Percentiles rank a stretch among this genome's conserved stretches.
These are phyloP conservation scores for Hemaris fuciformis DNA, from an alignment of 2,888 invertebrate species.

Conservation along the genomic window DNA sequence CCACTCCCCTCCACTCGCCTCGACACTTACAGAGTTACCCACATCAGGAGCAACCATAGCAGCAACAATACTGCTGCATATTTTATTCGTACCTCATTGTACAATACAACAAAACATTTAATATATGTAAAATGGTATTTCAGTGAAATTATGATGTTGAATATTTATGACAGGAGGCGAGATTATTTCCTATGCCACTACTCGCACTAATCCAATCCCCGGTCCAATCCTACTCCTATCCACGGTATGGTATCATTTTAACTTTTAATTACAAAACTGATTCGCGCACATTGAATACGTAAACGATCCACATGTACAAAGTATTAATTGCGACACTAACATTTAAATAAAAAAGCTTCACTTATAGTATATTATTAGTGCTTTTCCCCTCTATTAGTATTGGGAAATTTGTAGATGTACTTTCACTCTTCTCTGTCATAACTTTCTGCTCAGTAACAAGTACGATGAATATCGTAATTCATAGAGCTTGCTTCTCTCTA, in stretches of 20 bases:
- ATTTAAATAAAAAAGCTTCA: constrained; percentile 27
- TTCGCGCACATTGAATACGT: constrained; percentile 22
- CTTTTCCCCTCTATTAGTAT: background rate
- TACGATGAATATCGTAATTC: background rate
- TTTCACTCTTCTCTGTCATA: background rate
- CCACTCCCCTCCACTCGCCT: constrained; percentile 19
- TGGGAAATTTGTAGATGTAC: background rate
- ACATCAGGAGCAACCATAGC: no score
- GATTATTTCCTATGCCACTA: constrained; percentile 23
- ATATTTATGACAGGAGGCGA: constrained; percentile 26
- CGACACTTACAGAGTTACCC: no score
- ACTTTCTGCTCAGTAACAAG: background rate
- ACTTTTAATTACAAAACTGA: constrained; percentile 18
- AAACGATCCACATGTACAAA: constrained; percentile 19
- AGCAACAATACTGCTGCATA: background rate
- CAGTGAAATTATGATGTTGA: no score
- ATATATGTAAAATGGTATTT: no score
- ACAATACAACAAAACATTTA: no score
- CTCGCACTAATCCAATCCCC: constrained; percentile 25
- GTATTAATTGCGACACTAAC: constrained; percentile 42
- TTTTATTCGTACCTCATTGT: no score
- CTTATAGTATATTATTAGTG: background rate
- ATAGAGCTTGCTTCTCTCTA: background rate
- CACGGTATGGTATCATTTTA: constrained; percentile 35
- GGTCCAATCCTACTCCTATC: constrained; percentile 22